Base-by-base conservation (phyloP, 1,140 invertebrate species). In the Drosophila nigrodunni region DNA sequence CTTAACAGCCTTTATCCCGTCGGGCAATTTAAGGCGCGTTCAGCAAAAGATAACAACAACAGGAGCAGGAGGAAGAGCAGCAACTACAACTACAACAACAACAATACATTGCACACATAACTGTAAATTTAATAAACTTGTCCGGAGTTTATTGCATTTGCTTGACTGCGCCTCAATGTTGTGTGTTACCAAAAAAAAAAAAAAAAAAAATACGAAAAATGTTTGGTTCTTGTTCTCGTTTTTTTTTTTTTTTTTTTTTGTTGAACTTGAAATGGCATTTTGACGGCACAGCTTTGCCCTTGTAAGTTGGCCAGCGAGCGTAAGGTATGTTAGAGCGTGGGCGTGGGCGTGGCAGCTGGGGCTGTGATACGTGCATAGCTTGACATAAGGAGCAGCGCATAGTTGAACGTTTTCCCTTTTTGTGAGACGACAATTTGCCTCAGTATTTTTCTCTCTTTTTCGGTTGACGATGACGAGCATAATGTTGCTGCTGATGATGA, bases 61-160 rank as follows among this genome's bases (percentile, higher is more conserved):
- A n/a, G 1, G 30, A 18, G 15, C 44, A 18, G 18, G 25, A 49
- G 21, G 21, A 13, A 13, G 25, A 47, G 10, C 39, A 35, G 37
- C 30, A 46, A 37, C 49, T 55, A 7, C 8, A 54, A 11, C 13
- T 35, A 30, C 43, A 57, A 50, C 54, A 66, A 35, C 70, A 73
- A 67, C 72, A 62, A 52, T 39, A 13, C 73, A 75, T 52, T 60
- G 59, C 55, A 72, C 68, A 72, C 74, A 76, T 76, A 76, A 64
- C 77, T 76, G 74, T 76, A 80, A 88, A 87, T 88, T 88, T 87
- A 88, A 87, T 87, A 87, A 88, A 87, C 77, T 87, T 73, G 70
- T 74, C 41, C 50, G 30, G 58, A 89, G 80, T 88, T 87, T 88
- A 88, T 87, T 87, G 83, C 83, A 87, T 88, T 88, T 82, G 80